Percentiles rank a stretch among this genome's conserved stretches.
Evolutionary conservation across 2,888 invertebrate species (phyloP).

Genomic region (Mythimna vitellina): DNA sequence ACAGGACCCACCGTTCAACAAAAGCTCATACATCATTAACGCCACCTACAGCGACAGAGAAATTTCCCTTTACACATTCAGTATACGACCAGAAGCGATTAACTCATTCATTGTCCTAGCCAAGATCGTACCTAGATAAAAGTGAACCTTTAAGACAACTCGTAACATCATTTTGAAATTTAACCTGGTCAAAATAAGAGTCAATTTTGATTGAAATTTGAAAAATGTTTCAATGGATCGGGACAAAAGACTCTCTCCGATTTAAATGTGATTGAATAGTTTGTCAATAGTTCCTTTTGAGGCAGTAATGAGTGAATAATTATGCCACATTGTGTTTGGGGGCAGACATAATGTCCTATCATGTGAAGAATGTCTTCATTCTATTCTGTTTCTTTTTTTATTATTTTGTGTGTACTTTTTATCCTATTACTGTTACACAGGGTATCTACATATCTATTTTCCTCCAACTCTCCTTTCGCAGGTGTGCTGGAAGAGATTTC

Average conservation of each 20-base stretch:
- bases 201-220: slow-evolving; percentile 40
- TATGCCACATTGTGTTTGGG: slow-evolving; percentile 27
- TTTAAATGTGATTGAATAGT: slow-evolving; percentile 75
- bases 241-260: slow-evolving; percentile 81
- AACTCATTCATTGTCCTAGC: slow-evolving; percentile 68
- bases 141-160: slow-evolving; percentile 33
- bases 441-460: no score
- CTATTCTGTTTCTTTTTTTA: no score
- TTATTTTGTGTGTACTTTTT: no score
- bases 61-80: slow-evolving; percentile 79
- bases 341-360: slow-evolving; percentile 1
- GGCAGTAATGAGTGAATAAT: slow-evolving; percentile 44
- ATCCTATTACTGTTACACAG: no score
- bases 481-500: no score
- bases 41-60: slow-evolving; percentile 65
- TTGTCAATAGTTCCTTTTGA: slow-evolving; percentile 57
- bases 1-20: slow-evolving; percentile 55
- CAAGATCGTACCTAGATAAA: slow-evolving; percentile 73
- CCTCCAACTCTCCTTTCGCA: no score
- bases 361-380: slow-evolving; percentile 1
- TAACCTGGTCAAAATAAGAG: slow-evolving; percentile 52
- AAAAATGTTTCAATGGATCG: slow-evolving; percentile 68
- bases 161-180: slow-evolving; percentile 54
- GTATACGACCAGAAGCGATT: slow-evolving; percentile 70
- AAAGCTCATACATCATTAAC: slow-evolving; percentile 70